Base-by-base conservation (phyloP, 2,113 vertebrate species). In the Pseudois nayaur region DNA sequence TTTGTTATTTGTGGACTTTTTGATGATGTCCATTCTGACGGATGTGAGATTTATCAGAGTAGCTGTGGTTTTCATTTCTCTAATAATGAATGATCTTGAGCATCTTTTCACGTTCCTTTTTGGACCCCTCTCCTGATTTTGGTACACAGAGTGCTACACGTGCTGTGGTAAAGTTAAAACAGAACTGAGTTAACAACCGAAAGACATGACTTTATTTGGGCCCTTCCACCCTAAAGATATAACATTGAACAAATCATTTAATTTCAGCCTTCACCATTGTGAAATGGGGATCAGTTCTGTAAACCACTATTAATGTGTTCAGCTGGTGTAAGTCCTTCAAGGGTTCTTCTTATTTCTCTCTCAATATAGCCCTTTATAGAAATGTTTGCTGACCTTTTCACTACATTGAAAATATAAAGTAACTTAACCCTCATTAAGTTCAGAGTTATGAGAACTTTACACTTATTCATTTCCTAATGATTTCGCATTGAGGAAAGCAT, bases 181-280 rank as follows among this genome's bases (percentile, higher is more conserved):
- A 92, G n/a, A 81, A 52, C n/a, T 64, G 8, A 54, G 12, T 91
- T 89, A 87, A 87, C 23, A 89, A 21, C 95, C 27, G 15, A 91
- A 92, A 93, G 36, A 89, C 31, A 55, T 52, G 36, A 29, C 64
- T 91, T 91, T 96, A 97, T 88, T 95, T 94, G 57, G 40, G 36
- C 23, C 84, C 43, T 74, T 92, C n/a, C 25, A 55, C 15, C 78
- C 83, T 91, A 45, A 86, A 92, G 52, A 79, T 87, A 89, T 11
- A 55, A 50, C 45, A 82, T 15, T 54, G 40, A 74, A 89, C n/a
- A 92, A 67, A 27, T 89, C 40, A 81, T 62, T 78, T 94, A 88
- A 85, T 15, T 90, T 92, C 48, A 96, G 14, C 36, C 6, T 95
- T 94, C 59, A 95, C 84, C 71, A 50, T 93, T 86, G 54, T 67